These are phyloP conservation scores for Stenotaenia linearis DNA, from an alignment of 2,888 invertebrate genomes.

Conservation along the genomic window DNA sequence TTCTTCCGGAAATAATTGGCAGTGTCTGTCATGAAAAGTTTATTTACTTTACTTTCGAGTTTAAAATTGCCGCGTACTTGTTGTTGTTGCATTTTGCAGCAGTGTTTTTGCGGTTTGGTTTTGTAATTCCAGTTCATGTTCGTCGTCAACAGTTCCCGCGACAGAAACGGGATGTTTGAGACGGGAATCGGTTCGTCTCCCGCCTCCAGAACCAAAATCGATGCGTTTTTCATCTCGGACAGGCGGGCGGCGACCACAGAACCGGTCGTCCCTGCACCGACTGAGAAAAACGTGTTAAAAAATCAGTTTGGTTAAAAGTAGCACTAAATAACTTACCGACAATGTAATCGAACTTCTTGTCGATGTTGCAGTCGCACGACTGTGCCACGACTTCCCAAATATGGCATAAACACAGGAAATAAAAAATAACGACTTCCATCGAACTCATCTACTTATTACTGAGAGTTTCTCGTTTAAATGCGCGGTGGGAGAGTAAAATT, in stretches of 20 bases:
- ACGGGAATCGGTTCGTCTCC: background rate
- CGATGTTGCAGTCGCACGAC: background rate
- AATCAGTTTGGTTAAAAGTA: too few species aligned
- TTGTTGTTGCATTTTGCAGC: background rate
- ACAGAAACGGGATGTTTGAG: background rate
- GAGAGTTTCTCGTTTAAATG: background rate
- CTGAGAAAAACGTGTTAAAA: background rate
- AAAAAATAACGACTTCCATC: background rate
- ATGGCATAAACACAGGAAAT: background rate
- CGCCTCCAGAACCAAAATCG: background rate
- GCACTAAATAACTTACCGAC: background rate
- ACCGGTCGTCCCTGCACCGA: background rate
- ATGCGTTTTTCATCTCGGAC: background rate
- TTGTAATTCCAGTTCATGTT: background rate
- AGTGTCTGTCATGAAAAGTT: background rate
- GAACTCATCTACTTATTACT: background rate
- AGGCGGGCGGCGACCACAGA: background rate
- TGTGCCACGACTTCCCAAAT: background rate
- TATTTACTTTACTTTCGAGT: too few species aligned
- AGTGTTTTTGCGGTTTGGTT: background rate
- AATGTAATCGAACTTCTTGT: background rate
- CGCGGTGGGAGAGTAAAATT: background rate
- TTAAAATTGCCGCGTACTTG: too few species aligned
- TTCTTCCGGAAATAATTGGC: constrained; percentile 43
- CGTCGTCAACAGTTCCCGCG: background rate